Percentiles rank a stretch among this genome's conserved stretches.
phyloP scores from a whole-genome alignment of 2,113 vertebrate species.

The Alces alces region DNA sequence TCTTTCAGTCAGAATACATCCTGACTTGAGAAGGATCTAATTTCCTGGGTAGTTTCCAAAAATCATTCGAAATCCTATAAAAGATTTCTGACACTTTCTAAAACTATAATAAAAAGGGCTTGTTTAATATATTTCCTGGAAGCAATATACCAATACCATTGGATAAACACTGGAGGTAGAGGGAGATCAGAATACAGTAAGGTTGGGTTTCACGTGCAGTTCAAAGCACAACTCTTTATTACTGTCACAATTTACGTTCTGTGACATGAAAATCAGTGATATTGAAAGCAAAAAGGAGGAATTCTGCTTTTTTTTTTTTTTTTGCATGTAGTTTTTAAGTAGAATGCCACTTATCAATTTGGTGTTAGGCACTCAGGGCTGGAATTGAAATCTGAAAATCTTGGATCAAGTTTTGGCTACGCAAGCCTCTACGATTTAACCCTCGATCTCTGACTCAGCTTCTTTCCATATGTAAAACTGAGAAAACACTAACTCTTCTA shows the following conservation, averaged over 20 bases:
- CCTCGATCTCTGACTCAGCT: not conserved
- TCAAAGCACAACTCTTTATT: not conserved
- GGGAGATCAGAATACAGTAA: not conserved
- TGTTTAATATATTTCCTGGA: not conserved
- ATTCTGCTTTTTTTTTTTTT: not conserved
- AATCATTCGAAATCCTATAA: conserved; percentile 6
- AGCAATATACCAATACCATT: not conserved
- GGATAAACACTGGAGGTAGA: not conserved
- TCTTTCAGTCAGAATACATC: not conserved
- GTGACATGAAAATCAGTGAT: not conserved
- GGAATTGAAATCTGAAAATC: conserved; percentile 8
- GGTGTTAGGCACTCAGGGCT: not conserved
- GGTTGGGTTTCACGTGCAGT: not conserved
- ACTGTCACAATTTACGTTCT: not conserved
- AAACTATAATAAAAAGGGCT: not conserved
- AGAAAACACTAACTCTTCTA: not conserved
- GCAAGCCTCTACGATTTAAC: not conserved
- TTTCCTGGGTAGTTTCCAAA: conserved; percentile 2
- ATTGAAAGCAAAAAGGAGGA: not conserved
- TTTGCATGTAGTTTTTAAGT: not conserved
- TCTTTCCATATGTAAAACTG: not conserved
- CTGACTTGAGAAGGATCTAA: not conserved
- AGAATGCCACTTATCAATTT: not conserved
- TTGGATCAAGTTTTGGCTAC: not conserved
- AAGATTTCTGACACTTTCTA: not conserved